Evolutionary conservation across 1,140 invertebrate species (phyloP).

Genomic region (Hydropsyche tenuis): DNA sequence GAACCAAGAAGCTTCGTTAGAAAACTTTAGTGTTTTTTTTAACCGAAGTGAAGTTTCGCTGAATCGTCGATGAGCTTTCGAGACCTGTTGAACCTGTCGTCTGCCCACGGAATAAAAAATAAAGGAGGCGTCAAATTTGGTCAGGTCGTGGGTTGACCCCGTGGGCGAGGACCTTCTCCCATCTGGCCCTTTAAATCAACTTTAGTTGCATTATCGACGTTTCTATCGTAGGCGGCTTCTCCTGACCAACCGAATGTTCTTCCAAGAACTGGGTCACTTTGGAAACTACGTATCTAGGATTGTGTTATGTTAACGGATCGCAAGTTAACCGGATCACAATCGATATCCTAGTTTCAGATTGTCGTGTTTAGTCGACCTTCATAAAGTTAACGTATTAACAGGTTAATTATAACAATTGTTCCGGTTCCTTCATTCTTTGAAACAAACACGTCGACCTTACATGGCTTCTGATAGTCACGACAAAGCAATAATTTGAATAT

Average conservation of each 20-base stretch:
- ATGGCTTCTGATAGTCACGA: slow-evolving; percentile 16
- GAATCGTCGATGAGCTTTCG: too few species aligned
- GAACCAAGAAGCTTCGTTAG: too few species aligned
- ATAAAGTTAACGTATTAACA: too few species aligned
- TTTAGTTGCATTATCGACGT: slow-evolving; percentile 24
- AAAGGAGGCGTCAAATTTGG: slow-evolving; percentile 23
- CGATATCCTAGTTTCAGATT: too few species aligned
- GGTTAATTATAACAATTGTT: not conserved
- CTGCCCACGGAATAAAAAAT: too few species aligned
- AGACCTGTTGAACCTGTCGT: too few species aligned
- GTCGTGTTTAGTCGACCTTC: too few species aligned
- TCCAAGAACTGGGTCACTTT: not conserved
- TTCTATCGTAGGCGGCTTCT: slow-evolving; percentile 5
- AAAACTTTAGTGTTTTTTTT: too few species aligned
- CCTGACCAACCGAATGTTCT: not conserved
- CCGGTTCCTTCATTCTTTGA: slow-evolving; percentile 4
- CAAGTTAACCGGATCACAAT: too few species aligned
- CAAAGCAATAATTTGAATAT: too few species aligned
- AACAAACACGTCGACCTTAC: not conserved
- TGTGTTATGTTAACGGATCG: too few species aligned
- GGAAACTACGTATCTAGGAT: not conserved
- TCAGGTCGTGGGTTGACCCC: slow-evolving; percentile 16
- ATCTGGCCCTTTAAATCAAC: slow-evolving; percentile 23
- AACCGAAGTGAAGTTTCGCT: too few species aligned
- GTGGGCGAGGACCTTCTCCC: slow-evolving; percentile 31